Evolutionary conservation across 2,888 invertebrate species (phyloP).

Genomic region (Microplitis manilae): DNA sequence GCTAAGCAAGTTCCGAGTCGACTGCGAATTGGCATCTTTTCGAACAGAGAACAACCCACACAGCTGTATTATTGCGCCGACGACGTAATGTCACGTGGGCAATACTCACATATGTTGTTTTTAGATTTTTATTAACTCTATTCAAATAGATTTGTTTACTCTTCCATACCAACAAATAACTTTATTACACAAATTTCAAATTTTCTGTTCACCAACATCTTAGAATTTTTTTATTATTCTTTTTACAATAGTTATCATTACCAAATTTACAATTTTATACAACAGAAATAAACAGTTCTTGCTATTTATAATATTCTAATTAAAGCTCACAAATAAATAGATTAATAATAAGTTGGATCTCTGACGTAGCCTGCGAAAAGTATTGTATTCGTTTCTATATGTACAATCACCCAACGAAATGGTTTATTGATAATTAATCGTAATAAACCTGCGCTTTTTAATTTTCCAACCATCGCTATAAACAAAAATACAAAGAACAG

Average conservation of each 20-base stretch:
- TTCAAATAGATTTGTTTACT: neutral
- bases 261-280: neutral
- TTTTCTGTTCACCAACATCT: too few species aligned
- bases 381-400: slow-evolving; percentile 19
- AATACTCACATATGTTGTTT: neutral
- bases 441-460: neutral
- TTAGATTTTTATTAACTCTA: neutral
- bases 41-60: neutral
- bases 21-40: neutral
- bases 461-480: neutral
- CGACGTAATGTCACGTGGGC: neutral
- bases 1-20: neutral
- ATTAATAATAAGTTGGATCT: neutral
- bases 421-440: slow-evolving; percentile 2
- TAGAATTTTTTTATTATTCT: neutral
- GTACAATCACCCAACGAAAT: slow-evolving; percentile 7
- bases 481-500: neutral
- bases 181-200: neutral
- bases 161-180: neutral
- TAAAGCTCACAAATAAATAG: too few species aligned
- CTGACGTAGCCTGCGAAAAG: slow-evolving; percentile 26
- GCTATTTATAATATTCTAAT: too few species aligned
- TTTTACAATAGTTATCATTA: neutral
- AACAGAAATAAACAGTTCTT: too few species aligned
- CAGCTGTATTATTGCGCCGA: neutral